Conservation (phyloP, 2,888 invertebrate genomes). For the Orthonychiurus folsomi region DNA sequence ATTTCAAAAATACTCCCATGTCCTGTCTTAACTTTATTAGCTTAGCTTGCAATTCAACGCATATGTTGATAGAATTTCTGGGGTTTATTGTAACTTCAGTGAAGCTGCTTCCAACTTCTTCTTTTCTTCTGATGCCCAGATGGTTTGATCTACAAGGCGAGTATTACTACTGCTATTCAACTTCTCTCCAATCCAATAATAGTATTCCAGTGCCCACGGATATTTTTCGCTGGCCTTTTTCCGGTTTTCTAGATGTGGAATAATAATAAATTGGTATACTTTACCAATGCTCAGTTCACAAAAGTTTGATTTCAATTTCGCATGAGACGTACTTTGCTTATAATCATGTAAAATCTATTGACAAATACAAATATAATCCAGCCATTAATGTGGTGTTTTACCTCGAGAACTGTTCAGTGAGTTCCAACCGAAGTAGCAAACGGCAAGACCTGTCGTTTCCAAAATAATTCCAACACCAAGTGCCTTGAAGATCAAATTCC, state of each 20-base stretch:
- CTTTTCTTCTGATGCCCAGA: constrained; percentile 20
- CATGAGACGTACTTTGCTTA: too few relatives aligned
- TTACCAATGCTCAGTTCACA: too few relatives aligned
- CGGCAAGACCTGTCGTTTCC: constrained; percentile 24
- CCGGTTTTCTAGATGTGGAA: constrained; percentile 20
- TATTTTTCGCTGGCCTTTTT: constrained; percentile 18
- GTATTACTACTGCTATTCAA: constrained; percentile 19
- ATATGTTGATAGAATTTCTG: too few relatives aligned
- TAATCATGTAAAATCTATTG: too few relatives aligned
- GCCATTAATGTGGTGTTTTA: constrained; percentile 11
- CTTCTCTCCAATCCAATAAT: constrained; percentile 33
- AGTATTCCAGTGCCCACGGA: constrained; percentile 31
- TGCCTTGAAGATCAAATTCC: neutral
- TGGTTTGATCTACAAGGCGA: constrained; percentile 21
- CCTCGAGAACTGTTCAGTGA: constrained; percentile 25
- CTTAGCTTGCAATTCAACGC: too few relatives aligned
- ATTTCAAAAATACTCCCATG: constrained; percentile 1
- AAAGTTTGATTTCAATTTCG: too few relatives aligned
- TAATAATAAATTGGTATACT: neutral
- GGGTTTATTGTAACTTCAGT: too few relatives aligned
- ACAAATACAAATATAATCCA: too few relatives aligned
- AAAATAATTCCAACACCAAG: constrained; percentile 20
- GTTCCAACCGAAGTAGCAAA: constrained; percentile 24
- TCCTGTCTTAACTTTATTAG: too few relatives aligned
- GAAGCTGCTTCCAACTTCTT: neutral